Conservation (phyloP, 2,888 invertebrate genomes). For the Portevinia maculata region DNA sequence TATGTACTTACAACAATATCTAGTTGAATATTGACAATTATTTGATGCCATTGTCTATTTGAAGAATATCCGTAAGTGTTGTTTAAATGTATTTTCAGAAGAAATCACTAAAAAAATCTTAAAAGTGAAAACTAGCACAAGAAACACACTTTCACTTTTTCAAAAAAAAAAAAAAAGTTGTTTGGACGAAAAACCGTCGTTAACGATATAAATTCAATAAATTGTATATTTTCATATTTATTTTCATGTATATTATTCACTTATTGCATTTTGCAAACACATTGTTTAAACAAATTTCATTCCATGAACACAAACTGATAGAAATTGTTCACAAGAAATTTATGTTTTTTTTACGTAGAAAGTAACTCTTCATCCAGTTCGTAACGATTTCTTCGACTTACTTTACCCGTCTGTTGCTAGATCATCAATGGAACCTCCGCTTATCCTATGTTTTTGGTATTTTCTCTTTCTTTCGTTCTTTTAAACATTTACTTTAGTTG, state of each 20-base stretch:
- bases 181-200: slow-evolving; percentile 50
- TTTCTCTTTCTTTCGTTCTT: slow-evolving; percentile 70
- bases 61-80: slow-evolving; percentile 11
- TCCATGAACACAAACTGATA: neutral
- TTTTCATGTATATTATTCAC: slow-evolving; percentile 4
- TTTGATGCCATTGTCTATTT: slow-evolving; percentile 76
- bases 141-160: slow-evolving; percentile 58
- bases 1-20: slow-evolving; percentile 83
- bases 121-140: slow-evolving; percentile 63
- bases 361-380: slow-evolving; percentile 55
- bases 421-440: slow-evolving; percentile 61
- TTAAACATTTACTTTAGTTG: slow-evolving; percentile 37
- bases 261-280: slow-evolving; percentile 15
- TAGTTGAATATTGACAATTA: slow-evolving; percentile 83
- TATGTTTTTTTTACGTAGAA: slow-evolving; percentile 43
- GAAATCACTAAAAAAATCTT: slow-evolving; percentile 22
- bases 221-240: slow-evolving; percentile 20
- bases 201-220: slow-evolving; percentile 6
- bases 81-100: slow-evolving; percentile 16
- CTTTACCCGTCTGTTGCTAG: slow-evolving; percentile 68
- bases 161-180: slow-evolving; percentile 17
- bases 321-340: slow-evolving; percentile 33
- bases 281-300: neutral
- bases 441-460: slow-evolving; percentile 65
- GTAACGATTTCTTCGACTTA: slow-evolving; percentile 70